Base-by-base conservation (phyloP, 2,113 vertebrate genomes). In the Aspiorhynchus laticeps region DNA sequence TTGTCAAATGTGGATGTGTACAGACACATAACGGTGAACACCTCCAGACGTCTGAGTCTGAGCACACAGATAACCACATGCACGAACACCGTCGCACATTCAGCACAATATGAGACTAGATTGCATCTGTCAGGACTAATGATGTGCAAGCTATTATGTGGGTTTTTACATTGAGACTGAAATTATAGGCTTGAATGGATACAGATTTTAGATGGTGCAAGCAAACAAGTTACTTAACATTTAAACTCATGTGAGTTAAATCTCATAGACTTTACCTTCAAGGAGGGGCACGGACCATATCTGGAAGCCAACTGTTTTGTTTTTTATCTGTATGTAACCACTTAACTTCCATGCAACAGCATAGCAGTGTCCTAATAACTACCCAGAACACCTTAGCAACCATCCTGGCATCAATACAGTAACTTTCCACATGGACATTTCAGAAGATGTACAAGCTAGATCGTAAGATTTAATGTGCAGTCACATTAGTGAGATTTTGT, bases 151-250 rank as follows among this genome's bases (percentile, higher is more conserved):
- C 7, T 31, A 51, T 51, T 51, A 77, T 75, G 24, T 26, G n/a
- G 28, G 26, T 33, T 36, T 79, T 53, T 33, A 56, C 48, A 79
- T 24, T 79, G 9, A 79, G 19, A 24, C 48, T 15, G 41, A 41
- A 24, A 80, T 80, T 80, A 80, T 38, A 24, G 48, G 51, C 31
- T 59, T 80, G 31, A 80, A 80, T 59, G 10, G 28, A 24, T 7
- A 53, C 41, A 43, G 41, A 43, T 43, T 43, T 43, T 43, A n/a
- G n/a, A n/a, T n/a, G n/a, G n/a, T n/a, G n/a, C n/a, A 43, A 43
- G 41, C 33, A 33, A 33, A 33, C 33, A 33, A 33, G 33, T n/a
- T n/a, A n/a, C n/a, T n/a, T n/a, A n/a, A n/a, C n/a, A n/a, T n/a
- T n/a, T n/a, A n/a, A n/a, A n/a, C n/a, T n/a, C n/a, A n/a, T n/a